These are phyloP conservation scores for Gnathonemus longibarbis DNA, from an alignment of 2,113 vertebrate genomes.

Conservation along the genomic window DNA sequence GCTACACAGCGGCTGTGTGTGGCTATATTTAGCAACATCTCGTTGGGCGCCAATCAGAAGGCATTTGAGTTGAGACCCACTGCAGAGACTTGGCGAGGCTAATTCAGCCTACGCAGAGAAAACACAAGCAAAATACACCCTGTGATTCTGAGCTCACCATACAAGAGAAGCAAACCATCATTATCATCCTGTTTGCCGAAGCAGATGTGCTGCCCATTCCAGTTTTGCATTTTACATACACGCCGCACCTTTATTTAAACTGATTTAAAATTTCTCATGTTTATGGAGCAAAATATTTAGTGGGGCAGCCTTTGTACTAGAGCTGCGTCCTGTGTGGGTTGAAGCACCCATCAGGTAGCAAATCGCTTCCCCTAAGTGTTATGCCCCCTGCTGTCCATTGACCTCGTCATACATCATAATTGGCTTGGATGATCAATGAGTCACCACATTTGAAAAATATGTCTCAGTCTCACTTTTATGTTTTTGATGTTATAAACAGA, in stretches of 20 bases:
- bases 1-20: not conserved
- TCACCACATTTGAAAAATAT: not conserved
- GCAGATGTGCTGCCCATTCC: not conserved
- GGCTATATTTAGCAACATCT: not conserved
- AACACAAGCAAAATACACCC: constrained; percentile 2
- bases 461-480: not conserved
- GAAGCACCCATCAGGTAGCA: not conserved
- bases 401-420: not conserved
- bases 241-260: not conserved
- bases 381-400: not conserved
- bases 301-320: not conserved
- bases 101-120: not conserved
- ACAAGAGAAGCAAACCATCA: not conserved
- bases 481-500: no score
- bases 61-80: not conserved
- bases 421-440: not conserved
- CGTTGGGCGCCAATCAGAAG: not conserved
- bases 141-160: not conserved
- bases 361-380: not conserved
- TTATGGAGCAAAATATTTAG: not conserved
- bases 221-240: not conserved
- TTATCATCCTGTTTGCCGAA: not conserved
- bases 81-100: not conserved
- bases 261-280: not conserved
- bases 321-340: not conserved